Conservation (phyloP, 2,113 vertebrate species). For the Apus apus region DNA sequence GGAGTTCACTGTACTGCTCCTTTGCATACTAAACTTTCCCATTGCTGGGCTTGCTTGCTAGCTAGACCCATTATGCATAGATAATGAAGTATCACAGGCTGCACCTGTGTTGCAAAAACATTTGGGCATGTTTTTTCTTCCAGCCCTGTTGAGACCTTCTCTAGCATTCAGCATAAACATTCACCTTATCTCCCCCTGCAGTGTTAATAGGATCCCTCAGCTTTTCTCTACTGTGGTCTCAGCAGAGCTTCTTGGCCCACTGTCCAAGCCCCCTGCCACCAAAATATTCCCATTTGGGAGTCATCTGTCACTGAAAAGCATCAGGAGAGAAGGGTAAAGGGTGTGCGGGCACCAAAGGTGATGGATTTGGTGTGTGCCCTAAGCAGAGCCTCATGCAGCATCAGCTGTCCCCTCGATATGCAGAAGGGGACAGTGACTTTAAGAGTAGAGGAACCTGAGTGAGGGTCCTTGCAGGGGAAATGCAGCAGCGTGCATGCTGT, state of each 20-base stretch:
- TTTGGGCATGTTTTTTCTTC: background rate
- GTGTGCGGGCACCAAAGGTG: background rate
- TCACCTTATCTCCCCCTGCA: conserved; percentile 1
- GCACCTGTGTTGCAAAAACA: background rate
- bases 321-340: background rate
- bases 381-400: background rate
- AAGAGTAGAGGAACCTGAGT: background rate
- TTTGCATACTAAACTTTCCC: background rate
- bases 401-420: background rate
- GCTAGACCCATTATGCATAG: background rate
- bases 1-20: background rate
- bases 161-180: background rate
- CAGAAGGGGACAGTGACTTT: background rate
- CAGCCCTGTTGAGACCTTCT: background rate
- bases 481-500: background rate
- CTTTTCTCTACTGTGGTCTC: background rate
- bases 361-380: background rate
- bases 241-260: background rate
- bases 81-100: conserved; percentile 7
- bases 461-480: background rate
- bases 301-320: background rate
- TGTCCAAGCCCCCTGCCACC: background rate
- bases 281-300: background rate
- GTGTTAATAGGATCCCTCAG: background rate
- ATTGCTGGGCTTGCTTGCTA: fast-evolving